A percentile compares a stretch with the other conserved stretches of the same genome.
Conservation (phyloP, 2,113 vertebrate species). For the Oncorhynchus kisutch region DNA sequence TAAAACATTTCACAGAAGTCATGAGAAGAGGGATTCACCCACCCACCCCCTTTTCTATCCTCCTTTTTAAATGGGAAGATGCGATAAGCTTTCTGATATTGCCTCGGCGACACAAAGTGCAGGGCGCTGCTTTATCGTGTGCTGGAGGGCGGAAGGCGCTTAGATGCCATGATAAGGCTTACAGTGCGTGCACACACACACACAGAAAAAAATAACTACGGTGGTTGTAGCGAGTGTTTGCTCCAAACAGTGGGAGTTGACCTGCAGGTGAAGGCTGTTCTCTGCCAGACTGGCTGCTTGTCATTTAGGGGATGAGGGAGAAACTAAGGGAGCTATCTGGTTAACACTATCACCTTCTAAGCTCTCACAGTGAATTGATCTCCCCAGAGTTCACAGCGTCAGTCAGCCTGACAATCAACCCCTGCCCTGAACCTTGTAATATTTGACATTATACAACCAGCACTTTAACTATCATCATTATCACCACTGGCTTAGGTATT, state of each 20-base stretch:
- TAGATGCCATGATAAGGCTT: constrained; percentile 2
- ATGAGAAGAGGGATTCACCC: constrained; percentile 2
- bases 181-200: constrained; percentile 7
- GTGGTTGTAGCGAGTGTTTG: too few relatives aligned
- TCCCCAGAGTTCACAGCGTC: constrained; percentile 13
- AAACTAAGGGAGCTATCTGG: constrained; percentile 25
- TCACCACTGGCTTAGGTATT: not conserved
- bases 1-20: constrained; percentile 30
- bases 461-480: constrained; percentile 25
- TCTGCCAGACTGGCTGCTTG: not conserved
- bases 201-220: constrained; percentile 2
- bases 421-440: constrained; percentile 27
- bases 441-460: constrained; percentile 45
- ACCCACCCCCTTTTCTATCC: constrained; percentile 3
- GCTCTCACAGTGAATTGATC: constrained; percentile 28
- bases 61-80: constrained; percentile 3
- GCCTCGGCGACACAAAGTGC: constrained; percentile 4
- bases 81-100: constrained; percentile 10
- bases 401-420: constrained; percentile 42
- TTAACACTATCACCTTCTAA: constrained; percentile 47
- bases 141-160: not conserved
- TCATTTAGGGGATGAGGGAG: not conserved
- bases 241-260: constrained; percentile 14
- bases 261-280: constrained; percentile 46
- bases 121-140: constrained; percentile 9